Evolutionary conservation across 2,113 vertebrate species (phyloP).

Genomic region (Hemichromis elongatus): DNA sequence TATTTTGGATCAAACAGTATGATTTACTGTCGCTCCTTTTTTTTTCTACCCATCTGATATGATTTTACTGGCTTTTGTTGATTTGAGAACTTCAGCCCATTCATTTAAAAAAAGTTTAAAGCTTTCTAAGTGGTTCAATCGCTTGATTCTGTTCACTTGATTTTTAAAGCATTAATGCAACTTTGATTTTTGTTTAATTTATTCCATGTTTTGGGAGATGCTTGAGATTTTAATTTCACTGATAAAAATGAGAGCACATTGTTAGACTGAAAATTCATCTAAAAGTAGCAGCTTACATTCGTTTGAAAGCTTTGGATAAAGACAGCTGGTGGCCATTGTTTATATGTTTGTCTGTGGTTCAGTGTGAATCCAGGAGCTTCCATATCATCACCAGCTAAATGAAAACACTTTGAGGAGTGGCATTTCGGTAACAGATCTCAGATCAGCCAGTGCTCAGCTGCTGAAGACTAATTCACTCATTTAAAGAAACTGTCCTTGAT

Average conservation of each 20-base stretch:
- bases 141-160: background rate
- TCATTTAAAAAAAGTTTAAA: background rate
- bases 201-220: background rate
- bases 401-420: constrained; percentile 25
- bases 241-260: background rate
- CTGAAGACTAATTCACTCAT: constrained; percentile 17
- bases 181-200: background rate
- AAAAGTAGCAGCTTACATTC: background rate
- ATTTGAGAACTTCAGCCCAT: background rate
- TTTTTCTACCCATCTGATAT: background rate
- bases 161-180: background rate
- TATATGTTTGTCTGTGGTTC: background rate
- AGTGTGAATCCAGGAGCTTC: background rate
- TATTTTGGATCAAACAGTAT: background rate
- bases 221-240: background rate
- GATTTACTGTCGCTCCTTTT: background rate
- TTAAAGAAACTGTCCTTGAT: constrained; percentile 50
- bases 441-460: constrained; percentile 6
- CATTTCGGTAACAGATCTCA: background rate
- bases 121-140: background rate
- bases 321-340: background rate
- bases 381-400: background rate
- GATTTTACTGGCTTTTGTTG: background rate
- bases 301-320: background rate
- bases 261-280: background rate